phyloP scores from a whole-genome alignment of 2,113 vertebrate species.

The Thomomys bottae region DNA sequence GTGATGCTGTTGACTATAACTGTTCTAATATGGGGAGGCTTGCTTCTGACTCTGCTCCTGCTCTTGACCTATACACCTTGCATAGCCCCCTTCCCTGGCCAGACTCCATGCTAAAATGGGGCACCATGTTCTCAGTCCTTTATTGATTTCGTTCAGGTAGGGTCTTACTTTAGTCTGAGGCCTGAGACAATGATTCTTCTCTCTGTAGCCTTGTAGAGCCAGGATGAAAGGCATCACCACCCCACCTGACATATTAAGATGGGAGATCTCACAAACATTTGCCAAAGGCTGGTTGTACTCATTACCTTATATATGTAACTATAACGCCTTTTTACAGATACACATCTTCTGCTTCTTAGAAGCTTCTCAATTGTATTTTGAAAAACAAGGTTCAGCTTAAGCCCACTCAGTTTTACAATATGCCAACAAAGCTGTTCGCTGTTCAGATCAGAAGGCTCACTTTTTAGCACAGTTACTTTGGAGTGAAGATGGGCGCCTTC shows the following conservation, averaged over 20 bases:
- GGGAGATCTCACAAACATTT: no score
- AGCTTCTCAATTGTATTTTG: background rate
- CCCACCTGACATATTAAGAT: no score
- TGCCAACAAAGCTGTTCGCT: background rate
- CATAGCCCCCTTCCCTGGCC: background rate
- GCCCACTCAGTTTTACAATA: background rate
- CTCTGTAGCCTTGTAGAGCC: no score
- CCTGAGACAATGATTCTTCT: no score
- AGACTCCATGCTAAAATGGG: background rate
- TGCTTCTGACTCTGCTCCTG: background rate
- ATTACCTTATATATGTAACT: no score
- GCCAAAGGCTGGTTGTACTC: no score
- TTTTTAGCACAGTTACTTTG: background rate
- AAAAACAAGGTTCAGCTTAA: background rate
- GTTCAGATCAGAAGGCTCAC: background rate
- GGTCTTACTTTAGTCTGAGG: no score
- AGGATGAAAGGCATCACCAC: no score
- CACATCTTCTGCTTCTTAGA: background rate
- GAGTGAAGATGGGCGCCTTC: background rate
- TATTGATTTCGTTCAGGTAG: no score
- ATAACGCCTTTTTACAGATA: no score
- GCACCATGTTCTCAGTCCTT: no score
- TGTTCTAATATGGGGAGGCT: background rate
- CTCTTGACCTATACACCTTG: accelerated
- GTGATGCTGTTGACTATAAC: background rate